These are phyloP conservation scores for Drosophila pegasa DNA, from an alignment of 2,888 invertebrate species.

Conservation along the genomic window DNA sequence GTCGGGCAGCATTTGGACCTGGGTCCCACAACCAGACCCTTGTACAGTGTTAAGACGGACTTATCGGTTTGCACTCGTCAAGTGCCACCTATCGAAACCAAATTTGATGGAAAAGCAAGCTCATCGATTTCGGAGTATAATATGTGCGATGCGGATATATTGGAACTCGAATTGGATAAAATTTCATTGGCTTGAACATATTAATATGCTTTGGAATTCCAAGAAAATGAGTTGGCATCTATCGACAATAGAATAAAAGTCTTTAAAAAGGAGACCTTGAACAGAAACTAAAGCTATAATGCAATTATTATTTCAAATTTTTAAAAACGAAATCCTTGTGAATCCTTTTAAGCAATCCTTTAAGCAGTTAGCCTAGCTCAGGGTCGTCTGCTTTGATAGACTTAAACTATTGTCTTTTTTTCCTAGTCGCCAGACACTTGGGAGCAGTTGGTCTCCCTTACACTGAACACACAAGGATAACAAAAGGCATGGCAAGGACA, in stretches of 20 bases:
- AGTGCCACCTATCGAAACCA: background rate
- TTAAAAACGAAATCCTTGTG: constrained; percentile 13
- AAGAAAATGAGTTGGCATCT: background rate
- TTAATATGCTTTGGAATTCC: background rate
- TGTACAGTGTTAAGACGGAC: constrained; percentile 21
- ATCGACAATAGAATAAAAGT: background rate
- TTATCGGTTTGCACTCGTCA: background rate
- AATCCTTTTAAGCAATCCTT: constrained; percentile 55
- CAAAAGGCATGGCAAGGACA: constrained; percentile 39
- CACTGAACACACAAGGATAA: constrained; percentile 35
- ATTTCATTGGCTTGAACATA: background rate
- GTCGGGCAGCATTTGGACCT: background rate
- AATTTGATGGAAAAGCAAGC: background rate
- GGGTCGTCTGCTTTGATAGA: constrained; percentile 13
- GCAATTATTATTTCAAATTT: background rate
- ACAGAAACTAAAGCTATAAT: no score
- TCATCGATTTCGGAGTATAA: background rate
- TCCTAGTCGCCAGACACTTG: constrained; percentile 43
- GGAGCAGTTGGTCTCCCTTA: constrained; percentile 32
- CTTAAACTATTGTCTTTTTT: constrained; percentile 47
- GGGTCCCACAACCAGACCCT: background rate
- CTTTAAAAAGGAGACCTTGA: no score
- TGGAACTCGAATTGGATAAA: background rate
- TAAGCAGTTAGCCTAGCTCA: constrained; percentile 39
- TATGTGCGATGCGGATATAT: background rate